Percentiles rank a stretch among this genome's conserved stretches.
These are phyloP conservation scores for Chaetorhynchus papuensis DNA, from an alignment of 2,113 vertebrate species.

Conservation along the genomic window DNA sequence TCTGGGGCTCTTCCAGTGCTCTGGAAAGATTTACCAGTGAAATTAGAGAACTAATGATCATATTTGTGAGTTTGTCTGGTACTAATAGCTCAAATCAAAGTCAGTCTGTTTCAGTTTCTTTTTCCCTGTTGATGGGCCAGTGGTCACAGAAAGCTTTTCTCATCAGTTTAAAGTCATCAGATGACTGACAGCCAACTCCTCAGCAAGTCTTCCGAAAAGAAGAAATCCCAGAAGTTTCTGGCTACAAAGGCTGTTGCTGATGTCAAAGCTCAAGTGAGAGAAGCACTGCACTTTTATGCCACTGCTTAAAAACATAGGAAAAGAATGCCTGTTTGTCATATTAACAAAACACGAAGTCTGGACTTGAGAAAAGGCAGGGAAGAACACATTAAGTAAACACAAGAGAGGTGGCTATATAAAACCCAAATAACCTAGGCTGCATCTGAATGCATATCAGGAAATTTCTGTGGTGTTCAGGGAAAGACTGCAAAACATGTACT, in stretches of 20 bases:
- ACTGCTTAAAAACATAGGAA: neutral
- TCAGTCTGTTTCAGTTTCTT: constrained; percentile 27
- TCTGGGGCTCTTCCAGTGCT: neutral
- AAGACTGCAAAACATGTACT: neutral
- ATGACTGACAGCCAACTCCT: neutral
- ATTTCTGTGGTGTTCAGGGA: neutral
- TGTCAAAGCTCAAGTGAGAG: neutral
- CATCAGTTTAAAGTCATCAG: neutral
- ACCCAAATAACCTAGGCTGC: neutral
- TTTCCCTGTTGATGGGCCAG: neutral
- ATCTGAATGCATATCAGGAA: neutral
- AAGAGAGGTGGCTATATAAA: neutral
- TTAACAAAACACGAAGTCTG: neutral
- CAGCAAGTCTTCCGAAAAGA: neutral
- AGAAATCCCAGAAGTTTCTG: neutral
- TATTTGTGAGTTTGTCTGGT: neutral
- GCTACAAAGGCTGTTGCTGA: neutral
- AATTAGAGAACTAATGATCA: constrained; percentile 27
- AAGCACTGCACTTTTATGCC: neutral
- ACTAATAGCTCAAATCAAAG: constrained; percentile 13
- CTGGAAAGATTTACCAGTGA: constrained; percentile 18
- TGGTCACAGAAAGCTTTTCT: neutral
- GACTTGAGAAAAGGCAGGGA: neutral
- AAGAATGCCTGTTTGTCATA: neutral
- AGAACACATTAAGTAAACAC: neutral